A percentile compares a stretch with the other conserved stretches of the same genome.
Evolutionary conservation across 2,888 invertebrate genomes (phyloP).

Genomic region (Thalpophila matura): DNA sequence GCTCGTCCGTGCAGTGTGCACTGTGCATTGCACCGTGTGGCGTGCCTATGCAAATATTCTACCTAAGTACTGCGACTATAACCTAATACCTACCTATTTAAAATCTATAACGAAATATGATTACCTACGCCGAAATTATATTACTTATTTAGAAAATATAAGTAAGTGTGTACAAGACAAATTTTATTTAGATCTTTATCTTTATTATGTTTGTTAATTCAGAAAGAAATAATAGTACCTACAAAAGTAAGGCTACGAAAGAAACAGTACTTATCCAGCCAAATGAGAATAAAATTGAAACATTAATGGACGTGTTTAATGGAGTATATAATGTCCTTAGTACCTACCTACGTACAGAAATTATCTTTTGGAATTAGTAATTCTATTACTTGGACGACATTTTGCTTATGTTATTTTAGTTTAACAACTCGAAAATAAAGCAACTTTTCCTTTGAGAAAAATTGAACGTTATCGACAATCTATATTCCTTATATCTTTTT

Average conservation of each 20-base stretch:
- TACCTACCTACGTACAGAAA: too few species aligned
- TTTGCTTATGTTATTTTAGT: neutral
- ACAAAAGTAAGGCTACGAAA: neutral
- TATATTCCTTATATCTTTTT: conserved; percentile 11
- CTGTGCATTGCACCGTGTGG: conserved; percentile 13
- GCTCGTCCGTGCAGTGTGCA: conserved; percentile 16
- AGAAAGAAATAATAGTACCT: neutral
- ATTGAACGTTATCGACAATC: conserved; percentile 9
- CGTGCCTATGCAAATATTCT: conserved; percentile 13
- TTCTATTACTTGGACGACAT: neutral
- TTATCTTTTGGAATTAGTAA: neutral
- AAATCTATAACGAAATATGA: conserved; percentile 14
- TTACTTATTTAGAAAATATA: neutral
- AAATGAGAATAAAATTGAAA: neutral
- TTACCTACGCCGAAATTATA: neutral
- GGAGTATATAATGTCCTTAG: conserved; percentile 9
- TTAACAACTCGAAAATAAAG: conserved; percentile 4
- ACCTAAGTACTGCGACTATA: neutral
- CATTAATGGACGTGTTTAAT: conserved; percentile 2
- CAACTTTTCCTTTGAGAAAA: neutral
- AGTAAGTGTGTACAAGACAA: neutral
- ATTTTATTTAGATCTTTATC: too few species aligned
- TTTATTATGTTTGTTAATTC: too few species aligned
- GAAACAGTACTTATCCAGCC: neutral
- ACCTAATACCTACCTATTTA: too few species aligned